Conservation (phyloP, 2,797 vertebrate species). For the Sphenodon punctatus region DNA sequence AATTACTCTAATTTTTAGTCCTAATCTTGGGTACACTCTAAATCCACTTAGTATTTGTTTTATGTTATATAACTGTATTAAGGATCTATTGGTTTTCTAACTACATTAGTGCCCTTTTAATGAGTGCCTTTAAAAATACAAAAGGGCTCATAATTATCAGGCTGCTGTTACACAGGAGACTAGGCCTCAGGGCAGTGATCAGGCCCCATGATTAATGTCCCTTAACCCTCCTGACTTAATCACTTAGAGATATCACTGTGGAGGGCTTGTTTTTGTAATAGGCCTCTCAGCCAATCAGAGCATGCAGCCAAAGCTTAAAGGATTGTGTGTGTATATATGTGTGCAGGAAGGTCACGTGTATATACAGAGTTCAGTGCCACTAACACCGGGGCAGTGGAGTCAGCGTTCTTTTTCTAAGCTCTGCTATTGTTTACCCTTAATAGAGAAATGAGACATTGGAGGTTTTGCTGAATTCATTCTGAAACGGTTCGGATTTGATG, state of each 20-base stretch:
- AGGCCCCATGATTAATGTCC: conserved; percentile 17
- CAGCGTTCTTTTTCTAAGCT: neutral
- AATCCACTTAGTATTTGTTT: neutral
- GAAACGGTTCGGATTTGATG: neutral
- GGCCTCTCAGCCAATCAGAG: conserved; percentile 63
- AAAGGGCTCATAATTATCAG: neutral
- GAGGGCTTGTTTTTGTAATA: conserved; percentile 28
- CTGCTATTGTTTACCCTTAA: neutral
- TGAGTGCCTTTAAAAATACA: neutral
- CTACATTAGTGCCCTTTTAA: neutral
- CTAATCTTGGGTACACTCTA: neutral
- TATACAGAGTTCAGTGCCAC: conserved; percentile 76
- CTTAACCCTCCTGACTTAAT: conserved; percentile 40
- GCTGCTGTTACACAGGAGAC: neutral
- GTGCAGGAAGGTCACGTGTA: conserved; percentile 80
- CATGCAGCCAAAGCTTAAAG: conserved; percentile 25
- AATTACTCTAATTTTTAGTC: conserved; percentile 8
- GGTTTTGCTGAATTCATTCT: neutral
- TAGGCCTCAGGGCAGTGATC: neutral
- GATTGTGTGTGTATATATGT: conserved; percentile 25
- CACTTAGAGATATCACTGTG: conserved; percentile 15
- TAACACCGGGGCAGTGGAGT: neutral
- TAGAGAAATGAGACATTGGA: neutral
- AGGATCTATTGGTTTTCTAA: neutral
- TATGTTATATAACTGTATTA: accelerated